Conservation (phyloP, 2,797 vertebrate genomes). For the Acanthopagrus latus region DNA sequence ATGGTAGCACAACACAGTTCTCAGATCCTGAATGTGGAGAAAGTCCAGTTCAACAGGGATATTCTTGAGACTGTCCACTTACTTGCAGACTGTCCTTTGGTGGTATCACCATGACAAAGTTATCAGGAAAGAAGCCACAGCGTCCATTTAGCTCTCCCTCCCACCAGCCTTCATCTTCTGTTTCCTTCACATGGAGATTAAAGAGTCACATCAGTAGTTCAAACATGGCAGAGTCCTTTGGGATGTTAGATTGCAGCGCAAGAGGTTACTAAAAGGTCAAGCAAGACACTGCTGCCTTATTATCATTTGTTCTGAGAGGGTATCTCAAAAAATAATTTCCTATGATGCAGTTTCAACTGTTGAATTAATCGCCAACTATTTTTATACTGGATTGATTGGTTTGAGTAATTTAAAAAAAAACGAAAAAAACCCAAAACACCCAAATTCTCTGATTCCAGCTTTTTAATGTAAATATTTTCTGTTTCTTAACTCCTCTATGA, state of each 20-base stretch:
- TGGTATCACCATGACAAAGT: conserved; percentile 90
- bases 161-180: conserved; percentile 93
- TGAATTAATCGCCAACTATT: too few species aligned
- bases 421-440: too few species aligned
- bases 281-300: not conserved
- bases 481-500: too few species aligned
- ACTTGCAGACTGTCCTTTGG: conserved; percentile 73
- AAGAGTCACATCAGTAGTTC: conserved; percentile 54
- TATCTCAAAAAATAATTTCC: not conserved
- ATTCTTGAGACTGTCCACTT: conserved; percentile 62
- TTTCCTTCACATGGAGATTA: conserved; percentile 82
- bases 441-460: too few species aligned
- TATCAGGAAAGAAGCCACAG: conserved; percentile 90
- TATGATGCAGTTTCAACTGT: not conserved
- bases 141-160: conserved; percentile 88
- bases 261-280: conserved; percentile 50
- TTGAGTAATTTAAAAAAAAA: too few species aligned
- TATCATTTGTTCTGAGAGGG: not conserved
- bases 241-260: conserved; percentile 46
- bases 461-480: too few species aligned
- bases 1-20: conserved; percentile 12
- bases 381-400: too few species aligned
- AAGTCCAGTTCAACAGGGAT: not conserved
- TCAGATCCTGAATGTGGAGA: not conserved
- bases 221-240: conserved; percentile 37